Base-by-base conservation (phyloP, 2,113 vertebrate genomes). In the Chauna torquata region DNA sequence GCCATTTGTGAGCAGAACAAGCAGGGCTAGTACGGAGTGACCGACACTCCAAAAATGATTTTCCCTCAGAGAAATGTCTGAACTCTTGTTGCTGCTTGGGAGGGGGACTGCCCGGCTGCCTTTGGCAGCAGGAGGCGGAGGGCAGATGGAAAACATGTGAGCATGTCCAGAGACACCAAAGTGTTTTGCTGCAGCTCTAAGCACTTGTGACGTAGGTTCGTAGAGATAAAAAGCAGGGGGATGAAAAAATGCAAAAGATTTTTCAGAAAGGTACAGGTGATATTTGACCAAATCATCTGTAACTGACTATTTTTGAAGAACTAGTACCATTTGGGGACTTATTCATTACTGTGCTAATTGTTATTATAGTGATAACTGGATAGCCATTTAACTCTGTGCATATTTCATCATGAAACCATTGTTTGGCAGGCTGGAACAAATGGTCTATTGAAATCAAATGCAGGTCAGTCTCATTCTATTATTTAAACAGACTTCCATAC, bases 301-400 rank as follows among this genome's bases (percentile, higher is more conserved):
- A 93, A 86, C 36, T 75, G 78, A 55, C 59, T 84, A 4, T 78
- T 96, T 94, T 88, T 88, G 27, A 90, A 88, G 91, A 90, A n/a
- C n/a, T 77, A 91, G 62, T 70, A 86, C 64, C 78, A 93, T 97
- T 93, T 78, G 75, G 89, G 91, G 91, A 90, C 78, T 85, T 96
- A 80, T 83, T 95, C 83, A 92, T 95, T 91, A 94, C 85, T 80
- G 62, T 80, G 79, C 50, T 96, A 96, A 97, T 96, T 96, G 93
- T 86, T 96, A 76, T 42, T 80, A 32, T 76, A 44, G 64, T 38
- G 71, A 45, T 90, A 88, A 88, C 84, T 40, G 82, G 76, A 42
- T 76, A 91, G 70, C 42, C 75, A 28, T 81, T 89, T 74, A 85
- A 74, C 38, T 66, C 82, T 42, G 8, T 58, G 65, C 40, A 4